phyloP scores from a whole-genome alignment of 2,888 invertebrate genomes.

The Belgica antarctica region DNA sequence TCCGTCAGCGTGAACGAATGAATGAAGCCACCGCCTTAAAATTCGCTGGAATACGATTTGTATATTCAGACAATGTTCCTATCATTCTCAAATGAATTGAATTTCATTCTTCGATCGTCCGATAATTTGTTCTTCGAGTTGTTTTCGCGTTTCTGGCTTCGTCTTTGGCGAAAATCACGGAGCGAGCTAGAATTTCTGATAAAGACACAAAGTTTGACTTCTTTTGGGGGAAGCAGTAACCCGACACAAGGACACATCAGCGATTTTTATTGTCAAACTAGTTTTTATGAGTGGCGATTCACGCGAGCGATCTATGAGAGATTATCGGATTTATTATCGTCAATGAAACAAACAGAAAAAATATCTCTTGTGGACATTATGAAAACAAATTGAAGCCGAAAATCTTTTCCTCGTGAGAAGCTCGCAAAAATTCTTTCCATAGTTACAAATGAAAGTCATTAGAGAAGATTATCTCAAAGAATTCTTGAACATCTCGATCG shows the following conservation, averaged over 20 bases:
- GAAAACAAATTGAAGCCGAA: background rate
- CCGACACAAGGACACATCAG: slow-evolving; percentile 24
- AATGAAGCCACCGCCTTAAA: slow-evolving; percentile 21
- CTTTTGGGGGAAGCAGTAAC: slow-evolving; percentile 10
- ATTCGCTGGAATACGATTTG: background rate
- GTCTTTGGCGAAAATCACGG: background rate
- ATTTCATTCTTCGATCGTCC: slow-evolving; percentile 8
- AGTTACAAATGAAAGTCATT: slow-evolving; percentile 9
- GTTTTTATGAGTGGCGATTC: background rate
- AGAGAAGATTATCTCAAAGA: background rate
- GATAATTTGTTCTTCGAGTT: background rate
- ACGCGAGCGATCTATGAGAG: background rate
- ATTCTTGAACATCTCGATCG: background rate
- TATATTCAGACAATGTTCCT: slow-evolving; percentile 33
- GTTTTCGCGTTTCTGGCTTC: background rate
- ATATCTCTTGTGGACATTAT: no score
- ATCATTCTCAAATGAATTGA: slow-evolving; percentile 7
- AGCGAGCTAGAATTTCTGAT: no score
- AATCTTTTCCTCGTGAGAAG: no score
- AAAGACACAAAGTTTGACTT: background rate
- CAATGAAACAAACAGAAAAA: background rate
- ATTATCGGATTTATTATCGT: background rate
- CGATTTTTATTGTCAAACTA: slow-evolving; percentile 8
- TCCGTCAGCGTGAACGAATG: slow-evolving; percentile 26
- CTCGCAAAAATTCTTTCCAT: no score